Conservation (phyloP, 2,797 vertebrate species). For the Rhabdomys pumilio region DNA sequence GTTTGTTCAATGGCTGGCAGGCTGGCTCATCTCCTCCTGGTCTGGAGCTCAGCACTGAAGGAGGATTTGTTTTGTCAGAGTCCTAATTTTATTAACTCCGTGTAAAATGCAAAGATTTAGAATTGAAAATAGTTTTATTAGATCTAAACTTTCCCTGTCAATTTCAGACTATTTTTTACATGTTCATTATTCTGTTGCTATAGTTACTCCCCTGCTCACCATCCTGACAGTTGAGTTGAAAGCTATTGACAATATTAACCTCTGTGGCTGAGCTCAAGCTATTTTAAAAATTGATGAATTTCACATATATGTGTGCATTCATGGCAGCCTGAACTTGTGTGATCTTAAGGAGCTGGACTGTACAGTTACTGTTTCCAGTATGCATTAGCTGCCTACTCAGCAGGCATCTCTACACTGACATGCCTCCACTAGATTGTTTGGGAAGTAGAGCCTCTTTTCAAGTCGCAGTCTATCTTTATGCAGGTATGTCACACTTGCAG, state of each 20-base stretch:
- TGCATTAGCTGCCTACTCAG: background rate
- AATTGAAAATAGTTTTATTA: conserved; percentile 62
- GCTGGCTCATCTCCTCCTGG: background rate
- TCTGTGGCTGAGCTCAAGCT: conserved; percentile 30
- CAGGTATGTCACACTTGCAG: background rate
- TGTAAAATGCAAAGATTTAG: conserved; percentile 33
- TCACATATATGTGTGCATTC: conserved; percentile 30
- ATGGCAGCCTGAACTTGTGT: conserved; percentile 2
- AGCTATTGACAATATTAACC: conserved; percentile 57
- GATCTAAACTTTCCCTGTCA: conserved; percentile 59
- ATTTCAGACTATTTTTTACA: background rate
- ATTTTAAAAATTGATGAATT: conserved; percentile 61
- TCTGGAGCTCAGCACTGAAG: conserved; percentile 7
- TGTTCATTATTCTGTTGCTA: conserved; percentile 64
- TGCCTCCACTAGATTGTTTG: background rate
- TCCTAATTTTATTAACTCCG: conserved; percentile 34
- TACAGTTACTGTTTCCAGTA: background rate
- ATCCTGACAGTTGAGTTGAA: conserved; percentile 59
- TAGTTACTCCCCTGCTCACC: conserved; percentile 54
- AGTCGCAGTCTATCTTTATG: background rate
- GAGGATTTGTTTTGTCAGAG: conserved; percentile 49
- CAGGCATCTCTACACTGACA: background rate
- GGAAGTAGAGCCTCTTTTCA: background rate
- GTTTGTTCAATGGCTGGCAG: conserved; percentile 34
- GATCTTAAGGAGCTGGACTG: conserved; percentile 46